These are phyloP conservation scores for Actinemys pallida DNA, from an alignment of 2,113 vertebrate species.

Conservation along the genomic window DNA sequence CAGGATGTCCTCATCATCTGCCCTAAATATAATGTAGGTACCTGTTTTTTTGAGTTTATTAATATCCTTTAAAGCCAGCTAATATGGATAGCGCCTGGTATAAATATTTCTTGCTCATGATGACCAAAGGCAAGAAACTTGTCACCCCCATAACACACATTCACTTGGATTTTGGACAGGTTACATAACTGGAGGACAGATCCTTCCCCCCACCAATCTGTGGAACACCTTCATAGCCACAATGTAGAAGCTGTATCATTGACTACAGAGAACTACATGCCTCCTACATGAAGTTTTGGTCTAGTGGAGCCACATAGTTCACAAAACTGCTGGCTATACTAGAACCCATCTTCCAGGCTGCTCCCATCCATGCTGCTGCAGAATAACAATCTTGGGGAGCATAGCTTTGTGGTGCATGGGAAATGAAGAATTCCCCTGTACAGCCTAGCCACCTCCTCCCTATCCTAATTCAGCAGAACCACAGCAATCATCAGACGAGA, in stretches of 20 bases:
- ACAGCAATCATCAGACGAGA: background rate
- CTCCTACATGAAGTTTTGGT: background rate
- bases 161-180: background rate
- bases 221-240: background rate
- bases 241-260: background rate
- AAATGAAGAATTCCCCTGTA: background rate
- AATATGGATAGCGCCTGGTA: background rate
- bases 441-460: background rate
- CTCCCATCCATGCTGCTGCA: background rate
- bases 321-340: background rate
- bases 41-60: background rate
- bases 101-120: background rate
- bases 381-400: background rate
- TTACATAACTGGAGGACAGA: background rate
- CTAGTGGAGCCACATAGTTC: background rate
- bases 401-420: background rate
- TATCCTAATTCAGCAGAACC: background rate
- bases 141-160: background rate
- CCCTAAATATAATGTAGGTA: background rate
- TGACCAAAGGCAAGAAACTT: background rate
- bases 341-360: background rate
- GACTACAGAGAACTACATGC: background rate
- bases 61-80: background rate
- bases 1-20: background rate
- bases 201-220: background rate